Evolutionary conservation across 1,140 invertebrate species (phyloP).

Genomic region (Linepithema humile): DNA sequence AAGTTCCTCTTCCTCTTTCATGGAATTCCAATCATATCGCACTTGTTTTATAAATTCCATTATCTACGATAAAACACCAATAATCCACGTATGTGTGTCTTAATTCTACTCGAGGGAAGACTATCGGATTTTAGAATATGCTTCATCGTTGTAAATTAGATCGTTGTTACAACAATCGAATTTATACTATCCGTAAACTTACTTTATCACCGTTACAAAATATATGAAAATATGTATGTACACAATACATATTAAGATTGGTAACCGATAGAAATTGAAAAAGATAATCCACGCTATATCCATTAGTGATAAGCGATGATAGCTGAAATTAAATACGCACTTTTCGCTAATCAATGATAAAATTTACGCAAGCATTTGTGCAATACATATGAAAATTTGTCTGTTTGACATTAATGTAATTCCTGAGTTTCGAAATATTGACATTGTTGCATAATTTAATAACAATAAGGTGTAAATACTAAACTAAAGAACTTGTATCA

Average conservation of each 20-base stretch:
- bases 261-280: neutral
- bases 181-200: constrained; percentile 3
- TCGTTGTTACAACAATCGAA: neutral
- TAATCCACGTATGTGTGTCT: neutral
- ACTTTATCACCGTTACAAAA: neutral
- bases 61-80: neutral
- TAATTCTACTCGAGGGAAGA: neutral
- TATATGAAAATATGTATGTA: neutral
- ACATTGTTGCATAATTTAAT: neutral
- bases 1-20: constrained; percentile 40
- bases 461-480: neutral
- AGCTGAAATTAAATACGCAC: constrained; percentile 8
- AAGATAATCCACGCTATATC: neutral
- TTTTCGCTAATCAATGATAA: neutral
- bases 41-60: constrained; percentile 23
- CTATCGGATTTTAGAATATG: neutral
- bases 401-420: neutral
- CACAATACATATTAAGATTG: neutral
- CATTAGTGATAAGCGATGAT: neutral
- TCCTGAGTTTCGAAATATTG: neutral
- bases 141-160: neutral
- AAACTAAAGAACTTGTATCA: neutral
- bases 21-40: neutral
- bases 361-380: neutral
- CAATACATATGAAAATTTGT: neutral